Evolutionary conservation across 2,113 vertebrate genomes (phyloP).

Genomic region (Oryzias melastigma): DNA sequence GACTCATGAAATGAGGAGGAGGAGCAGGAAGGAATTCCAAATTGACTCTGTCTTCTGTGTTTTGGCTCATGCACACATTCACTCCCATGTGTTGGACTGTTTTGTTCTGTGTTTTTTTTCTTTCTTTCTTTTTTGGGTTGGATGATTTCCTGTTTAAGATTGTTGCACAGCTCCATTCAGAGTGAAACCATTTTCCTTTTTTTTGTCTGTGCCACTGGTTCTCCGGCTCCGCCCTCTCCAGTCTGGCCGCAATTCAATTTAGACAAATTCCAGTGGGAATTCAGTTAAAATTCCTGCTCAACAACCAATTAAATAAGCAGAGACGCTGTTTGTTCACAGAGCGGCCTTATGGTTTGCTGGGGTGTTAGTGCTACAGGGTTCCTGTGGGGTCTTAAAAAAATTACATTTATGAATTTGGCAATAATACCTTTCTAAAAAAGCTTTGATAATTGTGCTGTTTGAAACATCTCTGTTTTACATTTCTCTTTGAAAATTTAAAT

Average conservation of each 20-base stretch:
- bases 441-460: too few relatives aligned
- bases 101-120: conserved; percentile 28
- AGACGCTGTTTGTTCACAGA: conserved; percentile 43
- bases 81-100: conserved; percentile 4
- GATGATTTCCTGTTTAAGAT: conserved; percentile 72
- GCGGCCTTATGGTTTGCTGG: not conserved
- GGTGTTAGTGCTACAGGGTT: not conserved
- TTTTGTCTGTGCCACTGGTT: not conserved
- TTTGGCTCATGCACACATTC: conserved; percentile 24
- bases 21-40: conserved; percentile 41
- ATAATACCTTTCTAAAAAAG: too few relatives aligned
- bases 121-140: conserved; percentile 46
- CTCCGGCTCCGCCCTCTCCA: conserved; percentile 33
- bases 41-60: conserved; percentile 39
- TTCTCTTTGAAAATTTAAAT: too few relatives aligned
- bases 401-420: too few relatives aligned
- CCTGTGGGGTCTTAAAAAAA: too few relatives aligned
- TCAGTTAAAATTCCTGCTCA: conserved; percentile 61
- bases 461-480: too few relatives aligned
- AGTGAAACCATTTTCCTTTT: conserved; percentile 44
- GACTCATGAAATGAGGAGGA: conserved; percentile 30
- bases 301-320: conserved; percentile 48
- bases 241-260: conserved; percentile 56
- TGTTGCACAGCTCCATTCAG: conserved; percentile 48
- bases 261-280: conserved; percentile 54